Conservation (phyloP, 2,113 vertebrate genomes). For the Brachyistius frenatus region DNA sequence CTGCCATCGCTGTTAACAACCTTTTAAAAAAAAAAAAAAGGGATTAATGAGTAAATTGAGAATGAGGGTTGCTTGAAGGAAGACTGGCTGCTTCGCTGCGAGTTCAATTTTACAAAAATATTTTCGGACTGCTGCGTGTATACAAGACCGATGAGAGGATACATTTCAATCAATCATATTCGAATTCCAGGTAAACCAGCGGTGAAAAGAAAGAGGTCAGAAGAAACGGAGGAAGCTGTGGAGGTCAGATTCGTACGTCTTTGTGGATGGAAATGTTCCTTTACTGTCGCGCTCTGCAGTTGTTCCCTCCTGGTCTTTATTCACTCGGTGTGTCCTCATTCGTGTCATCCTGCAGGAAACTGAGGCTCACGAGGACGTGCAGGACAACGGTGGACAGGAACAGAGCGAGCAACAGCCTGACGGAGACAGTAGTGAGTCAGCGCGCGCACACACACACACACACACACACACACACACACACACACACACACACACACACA, state of each 20-base stretch:
- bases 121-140: neutral
- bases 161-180: neutral
- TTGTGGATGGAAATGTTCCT: neutral
- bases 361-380: conserved; percentile 9
- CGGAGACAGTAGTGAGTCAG: conserved; percentile 50
- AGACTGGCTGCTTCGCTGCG: too few relatives aligned
- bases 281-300: neutral
- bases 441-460: neutral
- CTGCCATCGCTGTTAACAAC: too few relatives aligned
- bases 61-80: too few relatives aligned
- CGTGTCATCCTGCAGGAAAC: conserved; percentile 34
- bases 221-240: conserved; percentile 65
- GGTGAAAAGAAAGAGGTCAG: conserved; percentile 72
- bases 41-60: too few relatives aligned
- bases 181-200: conserved; percentile 63
- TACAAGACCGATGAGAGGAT: neutral
- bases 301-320: neutral
- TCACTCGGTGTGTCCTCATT: neutral
- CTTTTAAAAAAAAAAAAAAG: too few relatives aligned
- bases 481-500: neutral
- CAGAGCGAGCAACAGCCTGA: conserved; percentile 26
- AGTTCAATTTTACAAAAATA: too few relatives aligned
- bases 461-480: neutral
- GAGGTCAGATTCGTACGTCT: conserved; percentile 63
- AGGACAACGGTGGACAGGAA: conserved; percentile 26